Evolutionary conservation across 2,113 vertebrate genomes (phyloP).

Genomic region (Rhagologus leucostigma): DNA sequence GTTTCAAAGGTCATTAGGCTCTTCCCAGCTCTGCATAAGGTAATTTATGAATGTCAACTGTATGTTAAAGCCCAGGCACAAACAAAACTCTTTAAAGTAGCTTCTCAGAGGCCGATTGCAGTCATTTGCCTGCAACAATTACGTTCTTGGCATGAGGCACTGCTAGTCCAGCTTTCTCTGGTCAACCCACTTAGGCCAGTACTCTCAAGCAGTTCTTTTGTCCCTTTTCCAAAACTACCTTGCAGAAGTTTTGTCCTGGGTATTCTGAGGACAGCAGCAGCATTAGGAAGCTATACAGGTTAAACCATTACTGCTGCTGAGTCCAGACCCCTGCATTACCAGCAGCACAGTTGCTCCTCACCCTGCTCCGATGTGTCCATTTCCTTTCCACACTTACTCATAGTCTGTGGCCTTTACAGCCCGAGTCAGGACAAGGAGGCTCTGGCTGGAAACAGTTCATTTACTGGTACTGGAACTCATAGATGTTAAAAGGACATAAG

Average conservation of each 20-base stretch:
- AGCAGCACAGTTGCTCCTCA: neutral
- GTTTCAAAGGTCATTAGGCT: neutral
- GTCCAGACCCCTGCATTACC: neutral
- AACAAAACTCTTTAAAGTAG: neutral
- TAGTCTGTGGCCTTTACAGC: neutral
- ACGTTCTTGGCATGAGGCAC: neutral
- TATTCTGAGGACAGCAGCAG: neutral
- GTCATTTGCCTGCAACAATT: neutral
- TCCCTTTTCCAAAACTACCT: neutral
- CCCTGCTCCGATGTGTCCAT: neutral
- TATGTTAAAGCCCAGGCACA: neutral
- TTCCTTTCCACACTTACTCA: neutral
- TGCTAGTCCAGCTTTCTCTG: neutral
- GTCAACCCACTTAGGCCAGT: neutral
- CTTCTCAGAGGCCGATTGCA: neutral
- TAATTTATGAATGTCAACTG: neutral
- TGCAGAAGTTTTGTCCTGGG: rapidly evolving
- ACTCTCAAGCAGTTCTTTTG: neutral
- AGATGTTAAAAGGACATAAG: neutral
- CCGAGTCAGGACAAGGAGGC: neutral
- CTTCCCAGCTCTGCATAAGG: neutral
- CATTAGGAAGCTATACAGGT: neutral
- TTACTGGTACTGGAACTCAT: neutral
- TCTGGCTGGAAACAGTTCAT: neutral
- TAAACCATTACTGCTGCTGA: neutral